Evolutionary conservation across 2,113 vertebrate genomes (phyloP).

Genomic region (Bagarius yarrelli): DNA sequence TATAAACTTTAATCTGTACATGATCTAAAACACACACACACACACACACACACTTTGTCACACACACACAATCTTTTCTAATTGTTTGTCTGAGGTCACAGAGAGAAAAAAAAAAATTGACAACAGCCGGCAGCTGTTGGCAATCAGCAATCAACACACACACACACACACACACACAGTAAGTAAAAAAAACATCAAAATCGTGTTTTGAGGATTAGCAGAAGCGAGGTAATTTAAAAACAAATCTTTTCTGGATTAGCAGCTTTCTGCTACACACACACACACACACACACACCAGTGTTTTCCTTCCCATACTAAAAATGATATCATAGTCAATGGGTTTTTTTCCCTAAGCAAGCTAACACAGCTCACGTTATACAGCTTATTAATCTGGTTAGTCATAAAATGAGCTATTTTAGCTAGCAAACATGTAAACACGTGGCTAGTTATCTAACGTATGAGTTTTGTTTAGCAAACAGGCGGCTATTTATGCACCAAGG

Average conservation of each 20-base stretch:
- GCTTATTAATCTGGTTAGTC: background rate
- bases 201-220: slow-evolving; percentile 18
- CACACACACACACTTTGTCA: slow-evolving; percentile 14
- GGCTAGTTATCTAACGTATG: background rate
- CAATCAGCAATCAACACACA: slow-evolving; percentile 23
- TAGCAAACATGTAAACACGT: too few species aligned
- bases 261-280: slow-evolving; percentile 20
- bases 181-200: background rate
- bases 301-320: background rate
- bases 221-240: slow-evolving; percentile 20
- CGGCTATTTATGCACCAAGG: background rate
- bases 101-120: background rate
- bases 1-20: background rate
- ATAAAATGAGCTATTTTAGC: background rate
- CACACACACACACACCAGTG: background rate
- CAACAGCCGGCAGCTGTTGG: slow-evolving; percentile 1
- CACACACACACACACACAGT: background rate
- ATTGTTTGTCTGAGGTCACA: background rate
- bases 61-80: background rate
- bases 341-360: background rate
- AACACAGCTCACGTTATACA: background rate
- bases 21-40: background rate
- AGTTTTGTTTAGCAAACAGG: background rate
- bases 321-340: too few species aligned
- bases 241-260: slow-evolving; percentile 38